Evolutionary conservation across 30 jellyfish, hydroid and myxozoan species (phyloP).

Genomic region (Chironex yamaguchii): DNA sequence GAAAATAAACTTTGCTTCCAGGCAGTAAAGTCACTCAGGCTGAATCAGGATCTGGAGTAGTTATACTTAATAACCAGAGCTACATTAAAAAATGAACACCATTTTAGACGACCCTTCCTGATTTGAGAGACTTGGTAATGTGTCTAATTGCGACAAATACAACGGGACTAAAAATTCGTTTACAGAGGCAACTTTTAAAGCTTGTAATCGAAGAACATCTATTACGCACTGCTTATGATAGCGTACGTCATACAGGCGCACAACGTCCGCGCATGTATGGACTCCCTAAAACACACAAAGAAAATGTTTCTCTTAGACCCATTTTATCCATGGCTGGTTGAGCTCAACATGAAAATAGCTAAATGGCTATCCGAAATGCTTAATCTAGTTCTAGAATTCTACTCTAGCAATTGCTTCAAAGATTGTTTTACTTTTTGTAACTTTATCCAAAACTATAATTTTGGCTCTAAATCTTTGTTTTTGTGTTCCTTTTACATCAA

Average conservation of each 20-base stretch:
- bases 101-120: no score
- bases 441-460: no score
- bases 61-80: not conserved
- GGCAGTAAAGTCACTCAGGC: slow-evolving; percentile 1
- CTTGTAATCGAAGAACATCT: not conserved
- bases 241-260: slow-evolving; percentile 9
- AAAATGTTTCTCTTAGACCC: slow-evolving; percentile 7
- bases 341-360: no score
- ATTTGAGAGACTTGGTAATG: no score
- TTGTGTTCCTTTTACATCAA: no score
- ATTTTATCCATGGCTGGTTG: no score
- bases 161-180: not conserved
- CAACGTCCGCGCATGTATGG: slow-evolving; percentile 27
- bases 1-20: no score
- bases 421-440: no score
- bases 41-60: slow-evolving; percentile 16
- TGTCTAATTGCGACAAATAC: not conserved
- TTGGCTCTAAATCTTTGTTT: no score
- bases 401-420: no score
- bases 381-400: no score
- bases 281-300: slow-evolving; percentile 4
- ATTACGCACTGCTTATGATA: not conserved
- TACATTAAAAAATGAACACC: not conserved
- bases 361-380: no score
- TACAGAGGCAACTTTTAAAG: not conserved